These are phyloP conservation scores for Pollenia angustigena DNA, from an alignment of 2,888 invertebrate genomes.

Conservation along the genomic window DNA sequence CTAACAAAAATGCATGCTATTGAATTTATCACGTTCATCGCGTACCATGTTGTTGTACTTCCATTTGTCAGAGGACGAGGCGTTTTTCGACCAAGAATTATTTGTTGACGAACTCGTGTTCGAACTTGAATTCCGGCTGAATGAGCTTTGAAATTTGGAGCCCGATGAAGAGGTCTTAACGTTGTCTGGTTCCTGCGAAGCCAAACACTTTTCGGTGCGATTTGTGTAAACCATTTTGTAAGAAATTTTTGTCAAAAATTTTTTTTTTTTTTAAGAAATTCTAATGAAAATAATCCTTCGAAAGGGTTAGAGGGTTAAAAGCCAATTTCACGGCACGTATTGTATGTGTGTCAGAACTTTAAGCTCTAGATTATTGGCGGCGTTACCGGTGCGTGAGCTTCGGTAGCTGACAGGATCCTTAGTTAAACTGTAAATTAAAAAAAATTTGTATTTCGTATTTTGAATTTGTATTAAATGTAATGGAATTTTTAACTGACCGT, in stretches of 20 bases:
- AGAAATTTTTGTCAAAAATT: conserved; percentile 33
- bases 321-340: conserved; percentile 83
- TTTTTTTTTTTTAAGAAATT: conserved; percentile 35
- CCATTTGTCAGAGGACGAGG: conserved; percentile 81
- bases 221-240: conserved; percentile 81
- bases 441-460: too few relatives aligned
- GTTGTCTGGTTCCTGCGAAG: conserved; percentile 74
- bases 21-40: conserved; percentile 82
- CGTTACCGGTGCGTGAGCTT: conserved; percentile 84
- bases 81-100: conserved; percentile 77
- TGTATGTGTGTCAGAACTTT: conserved; percentile 83
- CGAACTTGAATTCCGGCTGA: conserved; percentile 1
- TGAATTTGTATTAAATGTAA: too few relatives aligned
- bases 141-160: conserved; percentile 45
- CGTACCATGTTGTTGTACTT: conserved; percentile 83
- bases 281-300: conserved; percentile 60
- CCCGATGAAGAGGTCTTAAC: conserved; percentile 36
- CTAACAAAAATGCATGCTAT: conserved; percentile 82
- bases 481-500: conserved; percentile 74
- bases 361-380: conserved; percentile 83
- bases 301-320: conserved; percentile 15
- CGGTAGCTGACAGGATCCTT: conserved; percentile 82
- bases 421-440: conserved; percentile 78
- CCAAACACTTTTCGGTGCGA: conserved; percentile 80
- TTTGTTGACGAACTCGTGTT: conserved; percentile 28